Evolutionary conservation across 1,140 invertebrate genomes (phyloP).

Genomic region (Solenopsis fugax): DNA sequence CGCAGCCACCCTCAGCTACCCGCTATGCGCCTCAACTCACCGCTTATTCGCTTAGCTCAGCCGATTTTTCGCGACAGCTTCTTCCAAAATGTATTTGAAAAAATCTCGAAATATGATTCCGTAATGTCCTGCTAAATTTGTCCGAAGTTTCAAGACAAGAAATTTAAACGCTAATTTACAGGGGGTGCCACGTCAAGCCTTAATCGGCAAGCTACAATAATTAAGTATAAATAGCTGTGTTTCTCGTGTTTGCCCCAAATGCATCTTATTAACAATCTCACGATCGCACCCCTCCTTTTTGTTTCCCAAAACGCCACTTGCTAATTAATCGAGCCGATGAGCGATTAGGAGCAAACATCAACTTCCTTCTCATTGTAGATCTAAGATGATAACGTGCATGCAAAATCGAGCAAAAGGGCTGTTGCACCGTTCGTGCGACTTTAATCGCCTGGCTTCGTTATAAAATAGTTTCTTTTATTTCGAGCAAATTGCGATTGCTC

Average conservation of each 20-base stretch:
- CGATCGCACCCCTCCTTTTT: background rate
- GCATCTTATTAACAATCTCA: background rate
- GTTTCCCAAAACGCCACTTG: background rate
- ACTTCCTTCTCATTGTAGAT: slow-evolving; percentile 1
- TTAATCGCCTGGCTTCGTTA: slow-evolving; percentile 4
- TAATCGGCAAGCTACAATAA: background rate
- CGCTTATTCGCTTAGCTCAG: slow-evolving; percentile 3
- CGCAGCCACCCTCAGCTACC: slow-evolving; percentile 83
- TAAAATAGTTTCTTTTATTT: slow-evolving; percentile 17
- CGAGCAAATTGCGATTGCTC: background rate
- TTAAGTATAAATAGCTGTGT: background rate
- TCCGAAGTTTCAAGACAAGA: background rate
- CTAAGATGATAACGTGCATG: background rate
- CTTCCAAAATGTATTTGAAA: background rate
- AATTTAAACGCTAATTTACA: background rate
- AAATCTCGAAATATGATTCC: background rate
- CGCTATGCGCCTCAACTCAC: slow-evolving; percentile 47
- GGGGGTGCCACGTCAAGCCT: background rate
- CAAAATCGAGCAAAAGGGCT: background rate
- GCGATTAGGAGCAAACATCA: slow-evolving; percentile 3
- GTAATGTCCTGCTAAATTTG: background rate
- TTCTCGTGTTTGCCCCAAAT: background rate
- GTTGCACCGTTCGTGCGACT: background rate
- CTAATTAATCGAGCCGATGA: background rate
- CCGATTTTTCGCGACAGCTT: background rate